Conservation (phyloP, 2,113 vertebrate genomes). For the Anhinga anhinga region DNA sequence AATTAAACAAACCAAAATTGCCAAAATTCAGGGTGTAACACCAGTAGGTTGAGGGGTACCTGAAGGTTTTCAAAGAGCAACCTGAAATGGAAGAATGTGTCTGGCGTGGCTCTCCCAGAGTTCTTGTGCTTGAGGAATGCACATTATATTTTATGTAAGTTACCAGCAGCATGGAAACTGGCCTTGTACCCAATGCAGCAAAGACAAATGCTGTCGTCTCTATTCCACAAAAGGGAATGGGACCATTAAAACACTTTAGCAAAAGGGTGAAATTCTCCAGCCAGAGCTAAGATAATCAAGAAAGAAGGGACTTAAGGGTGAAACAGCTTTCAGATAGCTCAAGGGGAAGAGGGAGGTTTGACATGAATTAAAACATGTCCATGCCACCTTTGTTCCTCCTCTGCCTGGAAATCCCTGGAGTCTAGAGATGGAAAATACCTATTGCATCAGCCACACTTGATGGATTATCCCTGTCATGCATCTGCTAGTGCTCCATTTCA, state of each 20-base stretch:
- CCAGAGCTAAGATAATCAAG: neutral
- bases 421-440: neutral
- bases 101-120: neutral
- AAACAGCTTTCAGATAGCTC: neutral
- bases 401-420: neutral
- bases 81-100: neutral
- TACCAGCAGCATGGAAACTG: neutral
- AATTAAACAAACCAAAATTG: neutral
- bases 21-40: neutral
- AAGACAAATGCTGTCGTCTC: neutral
- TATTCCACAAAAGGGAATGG: neutral
- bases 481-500: conserved; percentile 10
- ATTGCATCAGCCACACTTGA: neutral
- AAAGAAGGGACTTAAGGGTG: neutral
- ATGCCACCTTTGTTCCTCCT: neutral
- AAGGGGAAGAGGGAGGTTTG: neutral
- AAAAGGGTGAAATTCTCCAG: neutral
- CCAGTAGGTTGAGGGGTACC: neutral
- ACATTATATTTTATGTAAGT: fast-evolving
- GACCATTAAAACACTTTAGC: neutral
- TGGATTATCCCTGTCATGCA: neutral
- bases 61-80: neutral
- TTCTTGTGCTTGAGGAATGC: neutral
- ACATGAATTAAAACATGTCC: neutral
- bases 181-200: neutral